Evolutionary conservation across 2,797 vertebrate species (phyloP).

Genomic region (Clarias fuscus): DNA sequence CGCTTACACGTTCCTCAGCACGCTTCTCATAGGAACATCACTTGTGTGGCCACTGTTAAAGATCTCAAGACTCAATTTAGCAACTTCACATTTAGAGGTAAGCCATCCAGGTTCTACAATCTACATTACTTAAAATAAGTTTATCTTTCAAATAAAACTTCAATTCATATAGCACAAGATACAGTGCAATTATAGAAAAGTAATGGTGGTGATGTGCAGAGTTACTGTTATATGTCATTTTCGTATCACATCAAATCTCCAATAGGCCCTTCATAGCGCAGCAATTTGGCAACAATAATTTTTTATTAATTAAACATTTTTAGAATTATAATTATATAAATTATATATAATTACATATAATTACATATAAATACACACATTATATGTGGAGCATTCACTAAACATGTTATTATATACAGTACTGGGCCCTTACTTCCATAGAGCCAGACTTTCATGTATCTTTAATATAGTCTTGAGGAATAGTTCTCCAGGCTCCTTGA

Average conservation of each 20-base stretch:
- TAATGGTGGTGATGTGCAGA: background rate
- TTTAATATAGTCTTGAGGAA: too few species aligned
- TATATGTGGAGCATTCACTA: background rate
- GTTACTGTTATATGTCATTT: background rate
- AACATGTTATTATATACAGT: background rate
- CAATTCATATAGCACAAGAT: background rate
- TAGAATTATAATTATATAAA: background rate
- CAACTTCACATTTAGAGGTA: conserved; percentile 3
- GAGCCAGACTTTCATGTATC: too few species aligned
- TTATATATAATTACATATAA: too few species aligned
- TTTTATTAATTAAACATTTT: background rate
- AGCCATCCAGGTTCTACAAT: background rate
- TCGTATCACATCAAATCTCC: background rate
- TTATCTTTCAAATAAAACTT: too few species aligned
- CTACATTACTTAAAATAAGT: background rate
- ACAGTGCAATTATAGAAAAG: background rate
- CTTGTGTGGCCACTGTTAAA: background rate
- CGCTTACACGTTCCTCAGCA: background rate
- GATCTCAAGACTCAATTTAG: background rate
- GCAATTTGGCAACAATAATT: background rate
- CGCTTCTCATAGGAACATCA: background rate
- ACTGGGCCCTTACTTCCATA: too few species aligned
- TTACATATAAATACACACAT: too few species aligned
- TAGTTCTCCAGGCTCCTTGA: too few species aligned
- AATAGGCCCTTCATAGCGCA: background rate